Base-by-base conservation (phyloP, 1,140 invertebrate species). In the Melanaphis sacchari region DNA sequence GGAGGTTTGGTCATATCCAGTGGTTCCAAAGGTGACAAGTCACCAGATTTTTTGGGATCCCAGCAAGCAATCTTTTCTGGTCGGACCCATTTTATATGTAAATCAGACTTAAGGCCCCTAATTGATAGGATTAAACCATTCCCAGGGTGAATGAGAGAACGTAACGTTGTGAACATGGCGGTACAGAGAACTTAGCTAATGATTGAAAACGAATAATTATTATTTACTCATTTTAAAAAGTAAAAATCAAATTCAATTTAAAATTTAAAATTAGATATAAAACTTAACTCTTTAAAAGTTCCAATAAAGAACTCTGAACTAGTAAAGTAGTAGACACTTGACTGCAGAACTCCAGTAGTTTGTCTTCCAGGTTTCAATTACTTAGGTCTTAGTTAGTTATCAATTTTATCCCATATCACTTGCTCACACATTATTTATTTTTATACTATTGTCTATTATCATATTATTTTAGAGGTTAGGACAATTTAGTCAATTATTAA, bases 11-110 rank as follows among this genome's bases (percentile, higher is more conserved):
- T 95, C 82, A 95, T 90, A 88, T 95, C 95, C 18, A 96, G 90
- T 9, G 95, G 89, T 6, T 95, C 94, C 66, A 96, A 88, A 59
- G 96, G 94, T 82, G 95, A 94, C 15, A 96, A 94, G 95, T 97
- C 97, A 15, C 97, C 96, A 93, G 95, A 96, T 94, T 96, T 96
- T 94, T 95, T 95, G 4, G 96, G 95, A 93, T 96, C 95, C 85
- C 94, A 95, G 93, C 95, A 96, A 0, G 96, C 94, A 90, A 96
- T 95, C 95, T 96, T 96, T 93, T 95, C 95, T 5, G 97, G 96
- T 52, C 96, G 95, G 24, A 96, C 95, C 96, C 96, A 97, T 95
- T 96, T 96, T 52, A 97, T 96, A 0, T 94, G 94, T 49, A 94
- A 93, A 59, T 92, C 88, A 93, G 66, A 82, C 21, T 93, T 93